A percentile compares a stretch with the other conserved stretches of the same genome.
Evolutionary conservation across 2,888 invertebrate genomes (phyloP).

Genomic region (Drosophila birchii): DNA sequence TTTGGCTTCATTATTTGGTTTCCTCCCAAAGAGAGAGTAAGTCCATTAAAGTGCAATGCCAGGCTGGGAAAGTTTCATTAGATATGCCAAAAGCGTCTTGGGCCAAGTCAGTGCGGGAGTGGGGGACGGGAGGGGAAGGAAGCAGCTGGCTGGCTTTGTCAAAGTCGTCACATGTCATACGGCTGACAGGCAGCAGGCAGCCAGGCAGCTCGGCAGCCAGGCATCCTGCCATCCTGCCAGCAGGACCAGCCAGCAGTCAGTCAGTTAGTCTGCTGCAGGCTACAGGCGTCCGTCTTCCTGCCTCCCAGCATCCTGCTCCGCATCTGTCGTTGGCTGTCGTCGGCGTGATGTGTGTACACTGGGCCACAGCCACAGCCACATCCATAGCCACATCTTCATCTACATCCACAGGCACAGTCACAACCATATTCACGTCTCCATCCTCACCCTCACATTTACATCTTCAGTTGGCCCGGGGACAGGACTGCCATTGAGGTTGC

Average conservation of each 20-base stretch:
- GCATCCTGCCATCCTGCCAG: slow-evolving; percentile 54
- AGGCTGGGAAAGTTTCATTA: slow-evolving; percentile 58
- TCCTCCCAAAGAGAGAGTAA: slow-evolving; percentile 9
- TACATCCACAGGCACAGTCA: neutral
- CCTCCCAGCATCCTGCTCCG: slow-evolving; percentile 2
- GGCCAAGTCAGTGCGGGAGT: slow-evolving; percentile 38
- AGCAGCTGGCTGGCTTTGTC: slow-evolving; percentile 55
- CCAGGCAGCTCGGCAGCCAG: slow-evolving; percentile 46
- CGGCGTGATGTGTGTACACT: slow-evolving; percentile 46
- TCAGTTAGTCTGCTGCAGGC: slow-evolving; percentile 64
- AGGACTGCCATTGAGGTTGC: slow-evolving; percentile 66
- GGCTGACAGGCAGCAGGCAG: slow-evolving; percentile 31
- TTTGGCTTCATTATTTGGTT: slow-evolving; percentile 16
- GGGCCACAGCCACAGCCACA: slow-evolving; percentile 34
- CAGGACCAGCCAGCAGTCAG: slow-evolving; percentile 55
- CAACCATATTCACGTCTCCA: neutral
- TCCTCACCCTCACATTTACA: slow-evolving; percentile 1
- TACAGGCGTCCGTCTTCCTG: slow-evolving; percentile 28
- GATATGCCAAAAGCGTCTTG: slow-evolving; percentile 63
- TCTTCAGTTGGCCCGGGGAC: slow-evolving; percentile 41
- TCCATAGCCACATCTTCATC: neutral
- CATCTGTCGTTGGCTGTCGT: slow-evolving; percentile 33
- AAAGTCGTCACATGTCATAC: slow-evolving; percentile 62
- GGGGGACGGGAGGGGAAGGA: slow-evolving; percentile 12
- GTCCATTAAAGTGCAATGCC: slow-evolving; percentile 59